Conservation (phyloP, 2,888 invertebrate genomes). For the Orchesellides sinensis region DNA sequence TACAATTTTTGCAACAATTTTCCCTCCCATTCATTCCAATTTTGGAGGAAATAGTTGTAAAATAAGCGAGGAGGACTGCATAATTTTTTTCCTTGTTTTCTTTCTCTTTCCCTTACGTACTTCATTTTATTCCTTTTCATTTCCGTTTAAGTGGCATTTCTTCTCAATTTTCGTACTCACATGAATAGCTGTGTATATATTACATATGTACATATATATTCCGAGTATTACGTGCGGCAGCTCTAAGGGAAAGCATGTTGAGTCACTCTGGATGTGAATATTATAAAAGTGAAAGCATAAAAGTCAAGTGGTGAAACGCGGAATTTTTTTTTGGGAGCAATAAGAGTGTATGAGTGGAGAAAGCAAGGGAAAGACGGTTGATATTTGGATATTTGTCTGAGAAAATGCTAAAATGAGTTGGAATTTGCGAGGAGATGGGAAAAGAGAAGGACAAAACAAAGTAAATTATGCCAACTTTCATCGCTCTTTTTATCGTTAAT, state of each 20-base stretch:
- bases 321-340: no score
- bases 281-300: no score
- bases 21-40: constrained; percentile 35
- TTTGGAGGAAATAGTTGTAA: constrained; percentile 13
- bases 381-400: no score
- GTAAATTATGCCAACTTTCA: constrained; percentile 8
- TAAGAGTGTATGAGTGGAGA: no score
- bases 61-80: constrained; percentile 1
- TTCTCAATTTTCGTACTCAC: constrained; percentile 14
- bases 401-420: background rate
- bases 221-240: no score
- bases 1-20: constrained; percentile 32
- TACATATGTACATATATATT: no score
- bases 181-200: background rate
- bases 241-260: no score
- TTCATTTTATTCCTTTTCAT: constrained; percentile 14
- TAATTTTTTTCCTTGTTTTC: constrained; percentile 19
- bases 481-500: no score
- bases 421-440: background rate
- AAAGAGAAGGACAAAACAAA: background rate
- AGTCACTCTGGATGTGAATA: no score
- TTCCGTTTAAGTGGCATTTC: constrained; percentile 26
- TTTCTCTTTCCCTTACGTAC: background rate
- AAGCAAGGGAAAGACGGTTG: background rate
- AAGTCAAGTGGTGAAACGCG: no score